These are phyloP conservation scores for Drosophila siamana DNA, from an alignment of 2,888 invertebrate genomes.

Conservation along the genomic window DNA sequence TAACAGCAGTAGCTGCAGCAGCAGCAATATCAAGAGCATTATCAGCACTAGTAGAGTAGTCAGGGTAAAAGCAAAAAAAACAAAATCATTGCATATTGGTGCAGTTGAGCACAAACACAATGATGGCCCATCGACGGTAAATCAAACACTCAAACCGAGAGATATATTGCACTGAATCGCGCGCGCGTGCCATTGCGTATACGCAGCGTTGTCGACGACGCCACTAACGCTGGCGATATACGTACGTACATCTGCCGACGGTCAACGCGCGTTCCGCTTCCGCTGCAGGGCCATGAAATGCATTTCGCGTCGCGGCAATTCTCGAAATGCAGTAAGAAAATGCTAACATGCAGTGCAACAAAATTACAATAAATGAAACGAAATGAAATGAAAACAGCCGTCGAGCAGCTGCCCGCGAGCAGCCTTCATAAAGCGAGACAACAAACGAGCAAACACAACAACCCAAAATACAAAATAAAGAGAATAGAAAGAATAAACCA, in stretches of 20 bases:
- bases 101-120: slow-evolving; percentile 54
- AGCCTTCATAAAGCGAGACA: slow-evolving; percentile 57
- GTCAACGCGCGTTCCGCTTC: slow-evolving; percentile 65
- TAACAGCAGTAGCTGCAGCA: slow-evolving; percentile 25
- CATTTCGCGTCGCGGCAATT: slow-evolving; percentile 58
- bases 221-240: slow-evolving; percentile 25
- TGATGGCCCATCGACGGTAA: slow-evolving; percentile 64
- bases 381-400: slow-evolving; percentile 42
- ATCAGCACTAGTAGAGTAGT: slow-evolving; percentile 16
- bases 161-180: slow-evolving; percentile 4
- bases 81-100: slow-evolving; percentile 54
- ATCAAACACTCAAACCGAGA: slow-evolving; percentile 11
- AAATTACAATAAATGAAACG: slow-evolving; percentile 26
- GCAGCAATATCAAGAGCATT: slow-evolving; percentile 12
- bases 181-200: slow-evolving; percentile 78
- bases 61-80: background rate
- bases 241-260: slow-evolving; percentile 13
- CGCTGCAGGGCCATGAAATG: slow-evolving; percentile 70
- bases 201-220: slow-evolving; percentile 60
- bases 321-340: slow-evolving; percentile 50
- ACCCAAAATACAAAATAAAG: slow-evolving; percentile 18
- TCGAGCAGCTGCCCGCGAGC: slow-evolving; percentile 41
- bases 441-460: slow-evolving; percentile 11
- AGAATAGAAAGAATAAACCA: slow-evolving; percentile 13
- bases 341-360: slow-evolving; percentile 32